Conservation (phyloP, 2,113 vertebrate species). For the Trinectes maculatus region DNA sequence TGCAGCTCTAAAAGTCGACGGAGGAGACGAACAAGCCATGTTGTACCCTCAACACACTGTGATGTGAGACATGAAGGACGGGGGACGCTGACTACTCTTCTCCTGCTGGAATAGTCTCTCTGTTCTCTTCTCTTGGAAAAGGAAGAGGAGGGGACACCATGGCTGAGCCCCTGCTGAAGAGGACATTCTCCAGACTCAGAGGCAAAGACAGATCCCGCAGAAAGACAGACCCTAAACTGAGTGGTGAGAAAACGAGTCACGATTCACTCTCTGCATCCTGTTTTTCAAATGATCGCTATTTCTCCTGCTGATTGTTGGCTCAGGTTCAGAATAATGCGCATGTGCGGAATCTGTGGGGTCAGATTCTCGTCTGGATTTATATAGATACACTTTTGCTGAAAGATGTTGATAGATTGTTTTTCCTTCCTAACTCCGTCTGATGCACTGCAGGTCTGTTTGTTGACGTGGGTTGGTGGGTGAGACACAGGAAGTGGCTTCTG, state of each 20-base stretch:
- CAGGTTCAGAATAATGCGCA: too few species aligned
- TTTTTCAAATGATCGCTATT: background rate
- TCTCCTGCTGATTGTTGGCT: too few species aligned
- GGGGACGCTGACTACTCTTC: conserved; percentile 29
- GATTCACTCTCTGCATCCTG: background rate
- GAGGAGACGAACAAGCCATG: conserved; percentile 31
- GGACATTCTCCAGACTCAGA: conserved; percentile 70
- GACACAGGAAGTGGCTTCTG: too few species aligned
- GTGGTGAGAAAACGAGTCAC: conserved; percentile 61
- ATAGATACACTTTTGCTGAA: too few species aligned
- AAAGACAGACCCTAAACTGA: conserved; percentile 57
- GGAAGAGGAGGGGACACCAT: conserved; percentile 33
- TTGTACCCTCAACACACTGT: background rate
- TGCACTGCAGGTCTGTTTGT: too few species aligned
- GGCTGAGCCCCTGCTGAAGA: conserved; percentile 73
- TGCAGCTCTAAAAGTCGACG: conserved; percentile 29
- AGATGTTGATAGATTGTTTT: too few species aligned
- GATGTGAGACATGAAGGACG: conserved; percentile 12
- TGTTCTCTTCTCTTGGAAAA: too few species aligned
- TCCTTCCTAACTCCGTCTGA: too few species aligned
- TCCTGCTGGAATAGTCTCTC: conserved; percentile 20
- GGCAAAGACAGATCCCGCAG: conserved; percentile 57
- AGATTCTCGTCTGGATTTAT: too few species aligned
- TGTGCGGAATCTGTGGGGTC: too few species aligned
- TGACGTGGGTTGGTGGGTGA: too few species aligned